Evolutionary conservation across 2,888 invertebrate genomes (phyloP).

Genomic region (Encarsia formosa): DNA sequence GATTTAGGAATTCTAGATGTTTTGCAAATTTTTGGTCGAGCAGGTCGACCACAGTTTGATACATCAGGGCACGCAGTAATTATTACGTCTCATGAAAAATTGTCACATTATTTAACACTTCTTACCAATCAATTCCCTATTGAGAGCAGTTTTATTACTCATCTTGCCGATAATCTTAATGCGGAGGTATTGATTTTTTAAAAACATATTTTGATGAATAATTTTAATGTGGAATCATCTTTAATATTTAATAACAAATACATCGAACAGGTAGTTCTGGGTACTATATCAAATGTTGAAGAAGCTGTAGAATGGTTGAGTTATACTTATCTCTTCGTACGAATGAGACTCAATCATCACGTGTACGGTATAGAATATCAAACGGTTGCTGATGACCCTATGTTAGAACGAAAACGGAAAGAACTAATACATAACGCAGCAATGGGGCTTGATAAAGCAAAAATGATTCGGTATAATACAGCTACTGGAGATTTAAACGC

Average conservation of each 20-base stretch:
- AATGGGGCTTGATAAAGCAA: constrained; percentile 80
- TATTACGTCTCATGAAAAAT: constrained; percentile 86
- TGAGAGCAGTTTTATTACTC: constrained; percentile 91
- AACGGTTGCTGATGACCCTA: constrained; percentile 71
- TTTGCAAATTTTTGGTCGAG: constrained; percentile 96
- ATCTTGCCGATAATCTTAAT: constrained; percentile 93
- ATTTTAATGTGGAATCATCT: constrained; percentile 2
- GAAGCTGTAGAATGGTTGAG: constrained; percentile 98
- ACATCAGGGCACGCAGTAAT: constrained; percentile 92
- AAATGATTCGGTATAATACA: constrained; percentile 89
- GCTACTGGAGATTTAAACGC: constrained; percentile 75
- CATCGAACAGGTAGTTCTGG: constrained; percentile 59
- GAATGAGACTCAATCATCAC: constrained; percentile 88
- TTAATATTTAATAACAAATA: not conserved
- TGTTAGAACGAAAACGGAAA: constrained; percentile 71
- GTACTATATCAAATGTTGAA: constrained; percentile 92
- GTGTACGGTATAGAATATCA: constrained; percentile 66
- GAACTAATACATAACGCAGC: constrained; percentile 78
- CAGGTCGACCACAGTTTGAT: constrained; percentile 97
- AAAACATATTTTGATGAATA: not conserved
- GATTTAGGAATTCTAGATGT: constrained; percentile 97
- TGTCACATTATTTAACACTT: constrained; percentile 88
- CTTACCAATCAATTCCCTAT: constrained; percentile 97
- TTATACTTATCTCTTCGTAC: constrained; percentile 92
- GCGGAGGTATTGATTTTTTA: constrained; percentile 70